Base-by-base conservation (phyloP, 2,888 invertebrate species). In the Tipula helvola region DNA sequence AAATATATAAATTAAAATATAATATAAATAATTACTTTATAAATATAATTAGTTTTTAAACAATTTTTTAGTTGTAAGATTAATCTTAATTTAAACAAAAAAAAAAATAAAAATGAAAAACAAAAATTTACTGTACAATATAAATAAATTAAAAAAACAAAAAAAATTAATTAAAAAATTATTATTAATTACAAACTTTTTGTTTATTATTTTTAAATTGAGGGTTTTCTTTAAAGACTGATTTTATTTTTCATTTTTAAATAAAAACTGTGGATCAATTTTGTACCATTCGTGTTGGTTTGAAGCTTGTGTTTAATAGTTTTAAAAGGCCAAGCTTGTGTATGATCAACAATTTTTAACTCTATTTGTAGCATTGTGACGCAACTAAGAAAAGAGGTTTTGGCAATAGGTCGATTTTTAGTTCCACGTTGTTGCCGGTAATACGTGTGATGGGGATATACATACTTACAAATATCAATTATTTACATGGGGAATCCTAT, bases 1-100 rank as follows among this genome's bases (percentile, higher is more conserved):
- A 83, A 28, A 36, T 36, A 83, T 83, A 83, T 36, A 83, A 28
- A 83, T 83, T 36, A 83, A 84, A 84, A 71, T 28, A 52, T 52
- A 52, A 52, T 52, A 71, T 71, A 71, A 71, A 71, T 71, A 71
- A 71, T 71, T 71, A 71, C 71, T 71, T 71, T 71, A 71, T 71
- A 71, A 71, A 71, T 71, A 71, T 71, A 71, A 71, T 71, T 71
- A 71, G 71, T 71, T 71, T 71, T 71, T 71, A 71, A 71, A 71
- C 71, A 71, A 28, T 71, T 71, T 52, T 71, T 71, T 71, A 71
- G 71, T 71, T 71, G 28, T 71, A 71, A 71, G 71, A 28, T 71
- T 71, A 71, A 71, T 71, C 71, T 71, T 71, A 71, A 71, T 71
- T 71, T 71, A 71, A 71, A 71, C 28, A 71, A 71, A 18, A 71